Evolutionary conservation across 2,797 vertebrate species (phyloP).

Genomic region (Onychomys torridus): DNA sequence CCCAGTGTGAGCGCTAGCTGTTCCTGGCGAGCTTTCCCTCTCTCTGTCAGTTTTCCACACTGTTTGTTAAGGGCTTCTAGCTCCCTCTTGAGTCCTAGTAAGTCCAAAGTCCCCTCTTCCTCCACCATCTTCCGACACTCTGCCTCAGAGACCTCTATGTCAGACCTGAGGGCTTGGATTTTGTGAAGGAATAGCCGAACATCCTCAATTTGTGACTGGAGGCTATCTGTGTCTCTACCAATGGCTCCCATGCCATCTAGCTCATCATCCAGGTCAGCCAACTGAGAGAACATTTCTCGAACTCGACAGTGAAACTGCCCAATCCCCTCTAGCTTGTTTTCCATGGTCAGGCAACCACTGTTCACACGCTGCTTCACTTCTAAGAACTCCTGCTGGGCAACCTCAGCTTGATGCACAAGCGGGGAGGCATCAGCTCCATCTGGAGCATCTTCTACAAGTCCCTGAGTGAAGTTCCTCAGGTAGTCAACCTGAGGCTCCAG

Average conservation of each 20-base stretch:
- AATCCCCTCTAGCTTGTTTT: slow-evolving; percentile 95
- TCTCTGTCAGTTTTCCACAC: slow-evolving; percentile 93
- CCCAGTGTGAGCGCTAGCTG: slow-evolving; percentile 92
- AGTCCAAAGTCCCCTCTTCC: slow-evolving; percentile 95
- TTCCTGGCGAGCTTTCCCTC: slow-evolving; percentile 91
- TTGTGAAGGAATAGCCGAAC: slow-evolving; percentile 92
- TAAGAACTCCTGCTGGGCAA: slow-evolving; percentile 91
- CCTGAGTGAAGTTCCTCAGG: slow-evolving; percentile 93
- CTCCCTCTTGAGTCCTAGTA: slow-evolving; percentile 95
- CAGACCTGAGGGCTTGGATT: slow-evolving; percentile 88
- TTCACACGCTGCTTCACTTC: slow-evolving; percentile 93
- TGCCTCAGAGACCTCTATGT: slow-evolving; percentile 91
- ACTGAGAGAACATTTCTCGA: slow-evolving; percentile 96
- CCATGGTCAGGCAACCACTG: slow-evolving; percentile 93
- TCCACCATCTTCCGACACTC: slow-evolving; percentile 95
- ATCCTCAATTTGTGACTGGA: slow-evolving; percentile 96
- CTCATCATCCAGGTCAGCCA: slow-evolving; percentile 97
- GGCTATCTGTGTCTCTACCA: slow-evolving; percentile 94
- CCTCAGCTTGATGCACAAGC: slow-evolving; percentile 91
- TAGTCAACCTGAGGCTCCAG: slow-evolving; percentile 96
- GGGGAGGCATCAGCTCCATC: slow-evolving; percentile 90
- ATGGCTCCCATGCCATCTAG: slow-evolving; percentile 95
- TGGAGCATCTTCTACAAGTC: slow-evolving; percentile 95
- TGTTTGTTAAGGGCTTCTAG: slow-evolving; percentile 96
- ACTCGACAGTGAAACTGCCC: slow-evolving; percentile 94